Conservation (phyloP, 2,797 vertebrate genomes). For the Sphenopsis melanotis region DNA sequence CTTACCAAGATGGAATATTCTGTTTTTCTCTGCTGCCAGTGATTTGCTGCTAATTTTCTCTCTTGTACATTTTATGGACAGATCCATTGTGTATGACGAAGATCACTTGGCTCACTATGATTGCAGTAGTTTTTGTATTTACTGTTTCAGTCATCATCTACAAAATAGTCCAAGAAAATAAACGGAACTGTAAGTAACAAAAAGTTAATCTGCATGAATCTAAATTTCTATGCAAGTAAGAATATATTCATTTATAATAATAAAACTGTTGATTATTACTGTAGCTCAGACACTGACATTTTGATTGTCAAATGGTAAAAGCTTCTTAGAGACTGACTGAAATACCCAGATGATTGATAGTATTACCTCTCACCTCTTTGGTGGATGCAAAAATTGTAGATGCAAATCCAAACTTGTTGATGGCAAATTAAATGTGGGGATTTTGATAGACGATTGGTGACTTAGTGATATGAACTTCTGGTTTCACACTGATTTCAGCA, state of each 20-base stretch:
- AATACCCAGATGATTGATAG: background rate
- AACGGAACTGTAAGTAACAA: constrained; percentile 58
- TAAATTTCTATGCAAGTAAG: background rate
- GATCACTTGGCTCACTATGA: constrained; percentile 79
- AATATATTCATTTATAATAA: background rate
- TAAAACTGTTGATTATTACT: background rate
- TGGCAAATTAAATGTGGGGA: background rate
- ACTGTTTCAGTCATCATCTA: constrained; percentile 61
- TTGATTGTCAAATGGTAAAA: background rate
- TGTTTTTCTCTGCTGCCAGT: background rate
- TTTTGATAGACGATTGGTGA: background rate
- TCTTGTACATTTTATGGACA: constrained; percentile 54
- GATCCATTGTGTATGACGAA: constrained; percentile 70
- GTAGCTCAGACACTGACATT: background rate
- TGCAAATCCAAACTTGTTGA: background rate
- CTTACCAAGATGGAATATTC: background rate
- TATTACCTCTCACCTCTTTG: background rate
- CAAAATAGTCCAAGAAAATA: constrained; percentile 66
- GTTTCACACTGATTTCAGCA: background rate
- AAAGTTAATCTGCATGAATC: background rate
- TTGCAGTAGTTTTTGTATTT: constrained; percentile 73
- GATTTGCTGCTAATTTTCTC: background rate
- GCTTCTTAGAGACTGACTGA: background rate
- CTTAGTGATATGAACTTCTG: background rate
- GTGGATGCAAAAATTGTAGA: background rate